Evolutionary conservation across 2,888 invertebrate species (phyloP), one percentile per base, ranked within the genome.

Genomic region (Patella caerulea): DNA sequence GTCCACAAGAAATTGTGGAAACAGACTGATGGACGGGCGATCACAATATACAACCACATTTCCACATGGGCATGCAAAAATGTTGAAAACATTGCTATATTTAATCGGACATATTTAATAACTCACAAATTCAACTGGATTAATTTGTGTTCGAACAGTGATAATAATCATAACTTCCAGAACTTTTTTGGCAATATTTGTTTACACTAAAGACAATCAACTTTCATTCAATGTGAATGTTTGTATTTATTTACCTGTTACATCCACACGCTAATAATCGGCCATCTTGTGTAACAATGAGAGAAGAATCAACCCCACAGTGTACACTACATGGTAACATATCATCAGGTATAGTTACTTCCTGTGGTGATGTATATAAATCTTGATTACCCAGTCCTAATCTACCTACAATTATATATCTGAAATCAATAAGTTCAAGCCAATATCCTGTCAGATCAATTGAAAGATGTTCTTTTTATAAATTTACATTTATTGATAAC

Each of bases 281-380:
- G 56, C 86, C 84, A 76, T 90, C 89, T 29, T 85, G 79, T 19
- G 90, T 90, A 15, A 91, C 79, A 3, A 91, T 83, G 82, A 91
- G 86, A 19, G 91, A 90, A 80, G 90, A 89, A 82, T 91, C 91
- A 14, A 91, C 88, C 4, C 90, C 91, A 84, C 91, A 91, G 78
- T 88, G 83, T 11, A 90, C 90, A 53, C 84, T 86, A 75, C 85
- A 84, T 17, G 91, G 89, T 59, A 85, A 85, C 65, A 82, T 81
- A 19, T 82, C 82, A 24, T 88, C 87, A 5, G 88, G 86, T 34
- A 91, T 85, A 2, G 82, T 77, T n/a, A 90, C 89, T 56, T 84
- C 86, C 79, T 88, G 86, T 3, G 91, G 91, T 3, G 84, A 85
- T 19, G 86, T 84, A 72, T 85, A 86, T 0, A 88, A 87, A 34